Evolutionary conservation across 2,888 invertebrate species (phyloP).

Genomic region (Drosophila meridiana): DNA sequence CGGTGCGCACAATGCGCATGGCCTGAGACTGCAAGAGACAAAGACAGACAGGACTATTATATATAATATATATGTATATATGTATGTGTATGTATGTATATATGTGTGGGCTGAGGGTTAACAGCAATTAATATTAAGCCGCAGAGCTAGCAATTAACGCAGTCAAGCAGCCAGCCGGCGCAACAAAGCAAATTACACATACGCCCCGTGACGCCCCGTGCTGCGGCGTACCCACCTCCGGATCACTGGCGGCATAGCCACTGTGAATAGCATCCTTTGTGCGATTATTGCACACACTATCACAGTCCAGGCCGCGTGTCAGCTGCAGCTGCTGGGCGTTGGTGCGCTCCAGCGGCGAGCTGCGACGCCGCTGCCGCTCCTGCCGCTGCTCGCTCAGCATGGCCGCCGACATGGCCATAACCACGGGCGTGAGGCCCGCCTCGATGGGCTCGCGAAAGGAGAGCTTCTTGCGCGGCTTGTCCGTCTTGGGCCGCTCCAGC

Average conservation of each 20-base stretch:
- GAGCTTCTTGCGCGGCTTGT: constrained; percentile 91
- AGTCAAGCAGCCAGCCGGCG: constrained; percentile 14
- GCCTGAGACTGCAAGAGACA: constrained; percentile 94
- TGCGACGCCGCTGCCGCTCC: constrained; percentile 69
- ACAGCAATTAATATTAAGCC: constrained; percentile 55
- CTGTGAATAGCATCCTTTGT: constrained; percentile 68
- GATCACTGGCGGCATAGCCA: constrained; percentile 60
- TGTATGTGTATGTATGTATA: background rate
- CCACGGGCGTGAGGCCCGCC: constrained; percentile 62
- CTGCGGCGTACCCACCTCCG: constrained; percentile 57
- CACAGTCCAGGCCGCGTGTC: constrained; percentile 55
- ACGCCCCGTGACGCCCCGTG: constrained; percentile 51
- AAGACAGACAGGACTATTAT: constrained; percentile 10
- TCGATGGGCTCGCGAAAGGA: constrained; percentile 92
- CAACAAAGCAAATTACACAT: constrained; percentile 53
- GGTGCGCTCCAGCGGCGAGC: constrained; percentile 74
- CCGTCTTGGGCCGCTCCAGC: constrained; percentile 81
- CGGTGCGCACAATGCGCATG: constrained; percentile 98
- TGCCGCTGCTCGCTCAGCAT: constrained; percentile 43
- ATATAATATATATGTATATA: background rate
- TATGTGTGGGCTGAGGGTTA: background rate
- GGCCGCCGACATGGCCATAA: constrained; percentile 41
- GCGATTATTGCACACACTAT: constrained; percentile 77
- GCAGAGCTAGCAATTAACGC: constrained; percentile 41
- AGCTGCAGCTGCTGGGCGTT: background rate